Evolutionary conservation across 1,140 invertebrate species (phyloP).

Genomic region (Zelostemma sp.): DNA sequence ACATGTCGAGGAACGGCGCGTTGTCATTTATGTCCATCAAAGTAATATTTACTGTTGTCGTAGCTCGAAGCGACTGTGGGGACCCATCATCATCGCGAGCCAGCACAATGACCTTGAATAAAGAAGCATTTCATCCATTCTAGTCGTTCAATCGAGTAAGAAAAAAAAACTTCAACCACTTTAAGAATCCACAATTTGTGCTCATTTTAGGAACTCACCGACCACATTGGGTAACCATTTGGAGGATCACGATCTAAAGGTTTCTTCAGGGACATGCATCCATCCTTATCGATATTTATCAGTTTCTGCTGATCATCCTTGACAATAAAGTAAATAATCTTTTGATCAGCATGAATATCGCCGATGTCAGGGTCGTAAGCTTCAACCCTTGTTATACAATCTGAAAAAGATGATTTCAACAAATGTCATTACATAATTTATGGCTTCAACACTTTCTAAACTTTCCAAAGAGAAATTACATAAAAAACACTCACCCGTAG

Average conservation of each 20-base stretch:
- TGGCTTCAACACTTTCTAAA: background rate
- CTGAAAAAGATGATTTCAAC: conserved; percentile 54
- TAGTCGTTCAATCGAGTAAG: too few relatives aligned
- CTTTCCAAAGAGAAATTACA: background rate
- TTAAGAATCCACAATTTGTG: too few relatives aligned
- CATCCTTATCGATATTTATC: conserved; percentile 78
- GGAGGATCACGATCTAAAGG: conserved; percentile 90
- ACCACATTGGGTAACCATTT: conserved; percentile 82
- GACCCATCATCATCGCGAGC: conserved; percentile 85
- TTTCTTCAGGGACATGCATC: conserved; percentile 82
- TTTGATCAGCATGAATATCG: conserved; percentile 79
- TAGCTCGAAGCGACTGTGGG: conserved; percentile 73
- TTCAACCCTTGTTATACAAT: conserved; percentile 68
- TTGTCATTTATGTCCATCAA: conserved; percentile 92
- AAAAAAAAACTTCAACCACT: too few relatives aligned
- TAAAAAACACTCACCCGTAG: conserved; percentile 71
- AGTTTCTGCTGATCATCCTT: conserved; percentile 78
- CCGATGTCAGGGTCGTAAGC: conserved; percentile 90
- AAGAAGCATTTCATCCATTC: conserved; percentile 10
- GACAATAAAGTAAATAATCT: conserved; percentile 82
- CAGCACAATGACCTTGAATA: conserved; percentile 70
- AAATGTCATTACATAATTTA: background rate
- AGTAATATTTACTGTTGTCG: conserved; percentile 80
- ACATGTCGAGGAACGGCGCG: conserved; percentile 85
- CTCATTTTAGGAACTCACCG: conserved; percentile 51